These are phyloP conservation scores for Garra rufa DNA, from an alignment of 2,113 vertebrate genomes.

Conservation along the genomic window DNA sequence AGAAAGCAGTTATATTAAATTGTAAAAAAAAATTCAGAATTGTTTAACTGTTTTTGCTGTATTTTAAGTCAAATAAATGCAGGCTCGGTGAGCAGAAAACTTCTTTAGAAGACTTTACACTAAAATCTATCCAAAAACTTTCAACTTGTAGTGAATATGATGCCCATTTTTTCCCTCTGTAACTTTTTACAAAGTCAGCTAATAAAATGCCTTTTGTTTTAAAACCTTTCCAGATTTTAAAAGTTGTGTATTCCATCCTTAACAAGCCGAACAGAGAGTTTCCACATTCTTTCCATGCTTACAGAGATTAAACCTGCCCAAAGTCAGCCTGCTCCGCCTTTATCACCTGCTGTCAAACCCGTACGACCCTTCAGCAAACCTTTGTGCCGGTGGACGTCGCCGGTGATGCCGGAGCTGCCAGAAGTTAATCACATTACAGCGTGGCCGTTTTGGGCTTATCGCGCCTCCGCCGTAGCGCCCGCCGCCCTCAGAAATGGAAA, in stretches of 20 bases:
- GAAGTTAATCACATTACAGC: constrained; percentile 29
- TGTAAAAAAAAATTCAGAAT: no score
- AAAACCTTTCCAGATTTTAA: background rate
- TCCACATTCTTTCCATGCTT: background rate
- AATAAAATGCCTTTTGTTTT: background rate
- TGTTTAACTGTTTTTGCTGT: no score
- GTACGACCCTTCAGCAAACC: background rate
- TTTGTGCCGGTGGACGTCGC: background rate
- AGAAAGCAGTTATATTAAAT: no score
- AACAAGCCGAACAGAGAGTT: background rate
- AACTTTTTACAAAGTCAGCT: no score
- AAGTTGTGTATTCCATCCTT: background rate
- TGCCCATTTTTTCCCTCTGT: no score
- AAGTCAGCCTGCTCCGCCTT: background rate
- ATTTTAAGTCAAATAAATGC: no score
- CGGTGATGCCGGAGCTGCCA: background rate
- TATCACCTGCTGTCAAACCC: constrained; percentile 18
- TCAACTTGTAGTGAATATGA: no score
- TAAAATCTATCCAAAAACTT: no score
- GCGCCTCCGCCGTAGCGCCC: background rate
- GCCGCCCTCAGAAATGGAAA: constrained; percentile 40
- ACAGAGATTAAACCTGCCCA: background rate
- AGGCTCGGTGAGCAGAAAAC: no score
- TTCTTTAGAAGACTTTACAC: no score
- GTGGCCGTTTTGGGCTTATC: constrained; percentile 41